Base-by-base conservation (phyloP, 2,797 vertebrate genomes). In the Acanthopagrus latus region DNA sequence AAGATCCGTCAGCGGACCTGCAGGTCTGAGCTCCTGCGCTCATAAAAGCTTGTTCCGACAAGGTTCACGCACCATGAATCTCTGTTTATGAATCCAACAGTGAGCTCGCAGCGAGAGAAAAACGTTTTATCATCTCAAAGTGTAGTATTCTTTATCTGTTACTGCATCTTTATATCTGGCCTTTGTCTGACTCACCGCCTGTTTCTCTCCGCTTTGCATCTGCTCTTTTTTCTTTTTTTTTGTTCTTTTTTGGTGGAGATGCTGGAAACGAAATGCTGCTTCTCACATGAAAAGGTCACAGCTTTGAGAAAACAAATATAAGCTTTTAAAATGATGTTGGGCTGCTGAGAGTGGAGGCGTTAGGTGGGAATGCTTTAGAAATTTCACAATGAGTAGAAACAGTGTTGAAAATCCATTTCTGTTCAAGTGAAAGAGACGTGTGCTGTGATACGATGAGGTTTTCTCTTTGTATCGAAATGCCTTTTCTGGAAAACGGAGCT, bases 251-350 rank as follows among this genome's bases (percentile, higher is more conserved):
- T 62, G 67, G 76, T 51, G 66, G 51, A 55, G 25, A 18, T 33
- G 66, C 66, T 72, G 51, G 21, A 52, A 83, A 75, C 14, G 0
- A 71, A 71, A 62, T 3, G 33, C 16, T 20, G 47, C 38, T 73
- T 75, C 21, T 69, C 68, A 76, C 55, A 64, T 44, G 51, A 81
- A 81, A 81, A 86, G 76, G 72, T 84, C 80, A 64, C 0, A 7
- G 56, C 52, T 67, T 75, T 62, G 29, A 11, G 52, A 43, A 38
- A 62, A 58, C 18, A 63, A 71, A 68, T 8, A 4, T 25, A 17
- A 48, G 52, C 60, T 72, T 70, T 80, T 63, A 76, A 78, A 78
- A 76, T 46, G 33, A 57, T 67, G 43, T 57, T 59, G 46, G 83
- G 59, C 58, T 27, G 7, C 38, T 58, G 29, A 58, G 63, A 44